Base-by-base conservation (phyloP, 2,113 vertebrate genomes). In the Trematocara variabile region DNA sequence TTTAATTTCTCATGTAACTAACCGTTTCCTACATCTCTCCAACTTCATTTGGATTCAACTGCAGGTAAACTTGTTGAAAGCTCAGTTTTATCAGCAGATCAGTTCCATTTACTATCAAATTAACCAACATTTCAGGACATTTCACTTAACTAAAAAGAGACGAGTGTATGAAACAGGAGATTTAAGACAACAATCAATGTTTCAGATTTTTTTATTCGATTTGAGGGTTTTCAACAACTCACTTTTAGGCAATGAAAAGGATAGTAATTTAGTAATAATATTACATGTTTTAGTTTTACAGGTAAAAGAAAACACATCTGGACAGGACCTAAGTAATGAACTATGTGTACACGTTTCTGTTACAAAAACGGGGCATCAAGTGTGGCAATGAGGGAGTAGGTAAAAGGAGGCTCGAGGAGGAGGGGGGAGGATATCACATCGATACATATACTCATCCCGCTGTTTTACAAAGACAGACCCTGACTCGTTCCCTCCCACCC, bases 271-370 rank as follows among this genome's bases (percentile, higher is more conserved):
- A 96, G 94, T 95, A 95, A 95, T 96, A 95, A 95, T 95, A 95
- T 94, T 95, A 95, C 94, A 95, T 94, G 93, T 95, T 95, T 96
- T 96, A 96, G 95, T 96, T 96, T 91, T 95, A 96, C 95, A 95
- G 91, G 88, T 93, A 90, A 94, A 86, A 89, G 88, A 88, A 91
- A 94, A 86, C 88, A 91, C 92, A 65, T 93, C 85, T 91, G 91
- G 94, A 95, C 93, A 94, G 94, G 94, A 94, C 84, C 95, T 95
- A 96, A 94, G 91, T 93, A 94, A 96, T 93, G 92, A 94, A 94
- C 94, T 94, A 94, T 94, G 94, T 93, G 94, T 94, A 95, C 94
- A 96, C 95, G 89, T 82, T 93, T 94, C 82, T 94, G 89, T 94
- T 94, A 96, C 94, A 95, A 95, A 95, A 90, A 91, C 53, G 70